These are phyloP conservation scores for Copidosoma aretas DNA, from an alignment of 2,888 invertebrate species.

Conservation along the genomic window DNA sequence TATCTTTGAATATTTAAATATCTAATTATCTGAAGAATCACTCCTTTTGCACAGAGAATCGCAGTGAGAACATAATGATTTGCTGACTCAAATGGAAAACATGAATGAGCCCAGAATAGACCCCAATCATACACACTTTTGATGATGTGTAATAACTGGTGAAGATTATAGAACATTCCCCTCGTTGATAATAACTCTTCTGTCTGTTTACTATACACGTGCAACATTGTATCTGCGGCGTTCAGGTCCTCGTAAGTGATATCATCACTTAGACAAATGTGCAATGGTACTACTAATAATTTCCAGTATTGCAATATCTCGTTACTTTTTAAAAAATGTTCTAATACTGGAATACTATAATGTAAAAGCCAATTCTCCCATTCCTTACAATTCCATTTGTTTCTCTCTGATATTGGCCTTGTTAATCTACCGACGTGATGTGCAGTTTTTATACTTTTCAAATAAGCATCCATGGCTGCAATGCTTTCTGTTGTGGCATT, in stretches of 20 bases:
- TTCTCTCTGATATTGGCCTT: conserved; percentile 22
- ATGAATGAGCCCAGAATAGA: conserved; percentile 42
- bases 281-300: conserved; percentile 7
- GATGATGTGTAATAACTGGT: conserved; percentile 40
- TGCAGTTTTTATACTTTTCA: conserved; percentile 20
- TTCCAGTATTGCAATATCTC: conserved; percentile 18
- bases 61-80: conserved; percentile 31
- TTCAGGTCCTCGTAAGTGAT: conserved; percentile 37
- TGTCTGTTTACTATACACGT: conserved; percentile 11
- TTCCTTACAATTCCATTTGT: conserved; percentile 16
- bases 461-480: conserved; percentile 9
- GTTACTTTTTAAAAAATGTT: background rate
- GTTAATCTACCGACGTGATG: conserved; percentile 27
- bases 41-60: conserved; percentile 34
- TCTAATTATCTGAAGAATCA: conserved; percentile 31
- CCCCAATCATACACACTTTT: conserved; percentile 43
- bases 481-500: background rate
- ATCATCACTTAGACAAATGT: conserved; percentile 1
- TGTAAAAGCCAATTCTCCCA: conserved; percentile 15
- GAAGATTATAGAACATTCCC: conserved; percentile 38
- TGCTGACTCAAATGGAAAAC: conserved; percentile 40
- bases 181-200: conserved; percentile 23
- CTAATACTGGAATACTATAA: conserved; percentile 4
- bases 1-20: background rate
- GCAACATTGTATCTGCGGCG: conserved; percentile 24